Evolutionary conservation across 2,113 vertebrate species (phyloP).

Genomic region (Oryzias melastigma): DNA sequence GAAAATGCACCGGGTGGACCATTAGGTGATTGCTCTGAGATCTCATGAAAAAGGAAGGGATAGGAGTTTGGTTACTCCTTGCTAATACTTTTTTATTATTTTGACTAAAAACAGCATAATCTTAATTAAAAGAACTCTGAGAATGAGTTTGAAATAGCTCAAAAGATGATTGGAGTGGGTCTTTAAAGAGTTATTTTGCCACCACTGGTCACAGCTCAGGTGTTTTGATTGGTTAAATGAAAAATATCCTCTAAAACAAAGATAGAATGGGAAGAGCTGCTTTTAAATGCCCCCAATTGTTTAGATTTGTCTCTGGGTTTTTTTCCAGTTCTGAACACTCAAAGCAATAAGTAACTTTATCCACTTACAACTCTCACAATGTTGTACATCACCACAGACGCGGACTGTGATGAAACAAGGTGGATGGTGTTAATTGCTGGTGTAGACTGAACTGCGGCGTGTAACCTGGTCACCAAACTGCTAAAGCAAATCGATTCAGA

Average conservation of each 20-base stretch:
- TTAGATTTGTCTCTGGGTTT: conserved; percentile 49
- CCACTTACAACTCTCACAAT: conserved; percentile 15
- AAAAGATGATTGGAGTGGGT: too few species aligned
- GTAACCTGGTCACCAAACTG: conserved; percentile 28
- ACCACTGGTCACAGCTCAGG: too few species aligned
- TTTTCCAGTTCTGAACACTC: conserved; percentile 28
- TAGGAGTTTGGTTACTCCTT: too few species aligned
- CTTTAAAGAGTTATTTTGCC: too few species aligned
- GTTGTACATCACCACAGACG: conserved; percentile 27
- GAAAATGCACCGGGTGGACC: too few species aligned
- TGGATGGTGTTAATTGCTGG: conserved; percentile 17
- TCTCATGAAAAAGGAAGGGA: too few species aligned
- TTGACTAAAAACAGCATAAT: too few species aligned
- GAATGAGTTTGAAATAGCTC: too few species aligned
- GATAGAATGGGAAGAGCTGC: conserved; percentile 6
- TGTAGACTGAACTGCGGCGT: conserved; percentile 31
- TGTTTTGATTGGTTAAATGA: too few species aligned
- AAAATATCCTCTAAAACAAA: background rate
- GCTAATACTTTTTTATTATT: too few species aligned
- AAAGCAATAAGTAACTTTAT: conserved; percentile 20
- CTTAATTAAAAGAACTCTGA: too few species aligned
- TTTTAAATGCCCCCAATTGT: conserved; percentile 41
- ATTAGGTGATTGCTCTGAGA: too few species aligned
- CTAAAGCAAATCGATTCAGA: conserved; percentile 21
- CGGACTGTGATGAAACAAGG: conserved; percentile 22